Evolutionary conservation across 1,140 invertebrate species (phyloP).

Genomic region (Asobara japonica): DNA sequence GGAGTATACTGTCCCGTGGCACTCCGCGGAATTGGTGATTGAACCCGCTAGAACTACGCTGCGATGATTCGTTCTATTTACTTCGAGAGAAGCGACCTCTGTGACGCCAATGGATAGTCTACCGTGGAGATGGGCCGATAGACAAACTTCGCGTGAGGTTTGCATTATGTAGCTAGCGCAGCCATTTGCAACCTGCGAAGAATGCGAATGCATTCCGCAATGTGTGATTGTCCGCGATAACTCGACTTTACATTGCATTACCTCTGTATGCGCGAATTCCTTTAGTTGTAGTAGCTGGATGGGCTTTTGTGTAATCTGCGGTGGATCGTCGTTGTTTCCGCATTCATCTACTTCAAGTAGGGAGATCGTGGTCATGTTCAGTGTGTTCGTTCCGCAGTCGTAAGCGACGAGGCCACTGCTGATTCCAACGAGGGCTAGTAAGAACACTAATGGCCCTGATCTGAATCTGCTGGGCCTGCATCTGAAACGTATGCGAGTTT

Average conservation of each 20-base stretch:
- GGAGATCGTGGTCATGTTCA: background rate
- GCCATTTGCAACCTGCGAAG: background rate
- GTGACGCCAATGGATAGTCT: background rate
- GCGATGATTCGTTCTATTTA: background rate
- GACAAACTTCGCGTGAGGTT: background rate
- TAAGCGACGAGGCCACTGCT: background rate
- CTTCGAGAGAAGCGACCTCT: background rate
- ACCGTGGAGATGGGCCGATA: background rate
- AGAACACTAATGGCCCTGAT: too few species aligned
- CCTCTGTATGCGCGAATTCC: background rate
- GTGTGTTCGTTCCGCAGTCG: background rate
- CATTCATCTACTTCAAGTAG: background rate
- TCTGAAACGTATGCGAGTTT: too few species aligned
- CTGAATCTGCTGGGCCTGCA: background rate
- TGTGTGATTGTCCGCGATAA: background rate
- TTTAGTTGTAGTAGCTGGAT: slow-evolving; percentile 1
- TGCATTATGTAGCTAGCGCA: background rate
- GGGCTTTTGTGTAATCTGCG: background rate
- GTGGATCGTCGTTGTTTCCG: background rate
- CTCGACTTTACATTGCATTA: background rate
- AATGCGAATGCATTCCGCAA: background rate
- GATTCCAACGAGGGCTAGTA: too few species aligned
- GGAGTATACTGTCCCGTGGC: slow-evolving; percentile 15
- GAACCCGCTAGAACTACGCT: background rate
- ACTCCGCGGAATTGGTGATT: background rate